Percentiles rank a stretch among this genome's conserved stretches.
Evolutionary conservation across 2,888 invertebrate genomes (phyloP).

Genomic region (Galerucella nymphaeae): DNA sequence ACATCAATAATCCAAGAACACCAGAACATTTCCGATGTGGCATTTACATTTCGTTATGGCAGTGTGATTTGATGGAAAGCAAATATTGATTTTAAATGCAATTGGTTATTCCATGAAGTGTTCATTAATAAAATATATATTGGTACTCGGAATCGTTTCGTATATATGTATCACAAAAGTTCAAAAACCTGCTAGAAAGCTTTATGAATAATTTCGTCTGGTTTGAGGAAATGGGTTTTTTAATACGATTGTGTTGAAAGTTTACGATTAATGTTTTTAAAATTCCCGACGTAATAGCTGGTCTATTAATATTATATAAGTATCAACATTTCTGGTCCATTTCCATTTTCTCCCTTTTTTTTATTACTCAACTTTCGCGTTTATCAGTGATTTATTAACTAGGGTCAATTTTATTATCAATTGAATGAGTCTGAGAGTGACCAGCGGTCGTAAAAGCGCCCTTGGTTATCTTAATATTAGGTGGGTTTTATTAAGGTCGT

Average conservation of each 20-base stretch:
- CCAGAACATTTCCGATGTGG: constrained; percentile 19
- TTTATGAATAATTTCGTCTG: not conserved
- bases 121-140: constrained; percentile 29
- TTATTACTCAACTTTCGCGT: constrained; percentile 21
- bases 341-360: constrained; percentile 3
- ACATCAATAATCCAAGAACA: not conserved
- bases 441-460: constrained; percentile 17
- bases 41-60: constrained; percentile 13
- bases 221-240: not conserved
- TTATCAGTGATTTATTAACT: constrained; percentile 33
- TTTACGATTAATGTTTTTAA: too few relatives aligned
- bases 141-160: constrained; percentile 6
- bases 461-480: constrained; percentile 10
- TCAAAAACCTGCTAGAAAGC: constrained; percentile 9
- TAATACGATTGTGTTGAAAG: too few relatives aligned
- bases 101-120: constrained; percentile 28
- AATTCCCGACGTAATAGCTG: too few relatives aligned
- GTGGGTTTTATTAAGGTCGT: constrained; percentile 5
- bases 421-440: constrained; percentile 23
- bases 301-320: too few relatives aligned
- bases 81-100: constrained; percentile 33
- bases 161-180: constrained; percentile 12
- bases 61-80: constrained; percentile 21
- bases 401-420: constrained; percentile 28
- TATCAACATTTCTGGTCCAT: not conserved